Evolutionary conservation across 37 sponge, comb jelly and placozoan species (phyloP).

Genomic region (Theonella swinhoei): DNA sequence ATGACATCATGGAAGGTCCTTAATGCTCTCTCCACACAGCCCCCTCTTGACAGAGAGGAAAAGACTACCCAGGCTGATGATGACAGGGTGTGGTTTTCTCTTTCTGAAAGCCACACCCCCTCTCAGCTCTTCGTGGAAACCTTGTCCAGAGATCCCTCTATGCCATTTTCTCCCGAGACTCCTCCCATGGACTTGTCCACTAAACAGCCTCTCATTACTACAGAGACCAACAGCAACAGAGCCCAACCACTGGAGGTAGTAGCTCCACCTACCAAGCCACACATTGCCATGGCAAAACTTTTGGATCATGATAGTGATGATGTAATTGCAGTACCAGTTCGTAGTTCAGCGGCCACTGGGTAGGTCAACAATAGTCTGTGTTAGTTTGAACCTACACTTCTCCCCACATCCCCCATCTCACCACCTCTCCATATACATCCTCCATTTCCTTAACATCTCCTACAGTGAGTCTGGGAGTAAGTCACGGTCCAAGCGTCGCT

Average conservation of each 20-base stretch:
- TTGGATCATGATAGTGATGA: slow-evolving; percentile 6
- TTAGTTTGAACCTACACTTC: too few relatives aligned
- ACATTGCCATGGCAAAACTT: background rate
- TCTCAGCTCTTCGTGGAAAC: background rate
- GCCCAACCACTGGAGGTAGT: background rate
- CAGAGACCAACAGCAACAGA: too few relatives aligned
- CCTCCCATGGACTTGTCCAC: background rate
- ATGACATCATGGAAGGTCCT: too few relatives aligned
- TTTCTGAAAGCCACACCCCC: background rate
- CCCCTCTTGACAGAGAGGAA: too few relatives aligned
- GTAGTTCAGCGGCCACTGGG: slow-evolving; percentile 1
- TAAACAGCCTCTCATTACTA: too few relatives aligned
- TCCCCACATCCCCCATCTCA: too few relatives aligned
- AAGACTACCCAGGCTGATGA: background rate
- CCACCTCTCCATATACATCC: background rate
- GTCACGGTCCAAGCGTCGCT: slow-evolving; percentile 5
- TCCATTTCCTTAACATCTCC: background rate
- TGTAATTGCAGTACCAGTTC: slow-evolving; percentile 24
- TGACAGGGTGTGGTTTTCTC: background rate
- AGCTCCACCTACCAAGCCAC: too few relatives aligned
- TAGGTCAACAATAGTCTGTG: background rate
- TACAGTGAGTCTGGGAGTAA: slow-evolving; percentile 9
- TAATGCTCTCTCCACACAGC: too few relatives aligned
- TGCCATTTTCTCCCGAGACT: background rate
- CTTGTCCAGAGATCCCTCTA: background rate